Evolutionary conservation across 2,888 invertebrate genomes (phyloP).

Genomic region (Physocephala rufipes): DNA sequence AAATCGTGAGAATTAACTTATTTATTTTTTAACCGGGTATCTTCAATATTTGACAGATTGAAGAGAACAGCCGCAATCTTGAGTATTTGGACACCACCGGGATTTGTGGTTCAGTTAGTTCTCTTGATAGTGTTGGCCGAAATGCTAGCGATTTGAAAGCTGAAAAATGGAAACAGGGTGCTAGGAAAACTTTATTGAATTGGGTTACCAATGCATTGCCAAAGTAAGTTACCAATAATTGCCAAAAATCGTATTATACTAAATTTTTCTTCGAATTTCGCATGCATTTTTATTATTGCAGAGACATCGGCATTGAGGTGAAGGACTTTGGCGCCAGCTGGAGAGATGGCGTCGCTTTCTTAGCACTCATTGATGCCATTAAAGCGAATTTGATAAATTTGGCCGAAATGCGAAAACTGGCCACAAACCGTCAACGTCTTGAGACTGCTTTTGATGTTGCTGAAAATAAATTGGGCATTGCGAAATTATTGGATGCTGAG

Average conservation of each 20-base stretch:
- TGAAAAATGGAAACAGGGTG: constrained; percentile 86
- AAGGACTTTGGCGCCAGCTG: constrained; percentile 95
- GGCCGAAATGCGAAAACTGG: constrained; percentile 75
- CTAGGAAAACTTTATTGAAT: constrained; percentile 87
- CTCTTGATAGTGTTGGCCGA: constrained; percentile 79
- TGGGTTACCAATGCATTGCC: constrained; percentile 95
- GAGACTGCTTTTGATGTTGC: constrained; percentile 95
- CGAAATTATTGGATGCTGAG: constrained; percentile 90
- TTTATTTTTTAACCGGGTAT: neutral
- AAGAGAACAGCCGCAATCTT: constrained; percentile 90
- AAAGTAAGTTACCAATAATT: constrained; percentile 70
- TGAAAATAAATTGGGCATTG: constrained; percentile 89
- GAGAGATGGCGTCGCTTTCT: constrained; percentile 95
- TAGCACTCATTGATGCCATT: constrained; percentile 94
- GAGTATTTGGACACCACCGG: constrained; percentile 82
- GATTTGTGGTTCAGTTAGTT: constrained; percentile 81
- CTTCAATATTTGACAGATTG: constrained; percentile 73
- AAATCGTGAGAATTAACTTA: neutral
- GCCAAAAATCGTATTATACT: neutral
- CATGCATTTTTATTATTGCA: constrained; percentile 60
- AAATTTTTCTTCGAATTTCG: neutral
- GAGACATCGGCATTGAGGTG: constrained; percentile 87
- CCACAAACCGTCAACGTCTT: constrained; percentile 80
- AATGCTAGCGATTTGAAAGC: constrained; percentile 69
- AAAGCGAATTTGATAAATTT: constrained; percentile 91